Conservation (phyloP, 2,113 vertebrate species). For the Gorsachius goisagi region DNA sequence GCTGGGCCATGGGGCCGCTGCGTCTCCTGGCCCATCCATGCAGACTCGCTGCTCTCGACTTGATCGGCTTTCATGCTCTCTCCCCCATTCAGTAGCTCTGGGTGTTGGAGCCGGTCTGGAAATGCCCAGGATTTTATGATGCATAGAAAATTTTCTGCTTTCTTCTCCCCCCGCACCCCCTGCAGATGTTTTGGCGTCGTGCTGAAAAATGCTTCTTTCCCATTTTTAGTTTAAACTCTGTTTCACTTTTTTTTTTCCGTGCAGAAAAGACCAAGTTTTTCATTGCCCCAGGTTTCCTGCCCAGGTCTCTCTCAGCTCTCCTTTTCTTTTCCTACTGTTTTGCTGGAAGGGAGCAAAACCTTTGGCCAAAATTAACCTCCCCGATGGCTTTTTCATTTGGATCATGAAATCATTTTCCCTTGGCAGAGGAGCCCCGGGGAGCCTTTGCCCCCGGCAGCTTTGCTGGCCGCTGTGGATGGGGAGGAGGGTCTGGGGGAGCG, state of each 20-base stretch:
- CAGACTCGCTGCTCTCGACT: neutral
- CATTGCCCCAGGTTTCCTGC: neutral
- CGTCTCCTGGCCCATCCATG: neutral
- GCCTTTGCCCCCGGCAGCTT: neutral
- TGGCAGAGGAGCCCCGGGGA: neutral
- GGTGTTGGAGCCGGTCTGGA: neutral
- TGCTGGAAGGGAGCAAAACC: neutral
- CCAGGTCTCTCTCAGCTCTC: neutral
- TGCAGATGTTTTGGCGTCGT: neutral
- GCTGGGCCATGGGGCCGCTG: rapidly evolving
- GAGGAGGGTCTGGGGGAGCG: neutral
- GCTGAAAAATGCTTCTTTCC: neutral
- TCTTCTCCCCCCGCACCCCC: neutral
- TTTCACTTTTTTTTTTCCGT: neutral
- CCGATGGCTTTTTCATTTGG: neutral
- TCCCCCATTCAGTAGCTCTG: neutral
- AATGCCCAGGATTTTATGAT: slow-evolving; percentile 31
- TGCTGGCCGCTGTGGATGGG: neutral
- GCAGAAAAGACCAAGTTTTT: neutral
- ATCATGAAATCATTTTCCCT: neutral
- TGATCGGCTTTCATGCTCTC: rapidly evolving
- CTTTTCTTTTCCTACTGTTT: neutral
- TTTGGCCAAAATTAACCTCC: neutral
- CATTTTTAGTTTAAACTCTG: neutral
- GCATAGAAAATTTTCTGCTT: slow-evolving; percentile 9